Evolutionary conservation across 1,140 invertebrate species (phyloP).

Genomic region (Drosophila triauraria): DNA sequence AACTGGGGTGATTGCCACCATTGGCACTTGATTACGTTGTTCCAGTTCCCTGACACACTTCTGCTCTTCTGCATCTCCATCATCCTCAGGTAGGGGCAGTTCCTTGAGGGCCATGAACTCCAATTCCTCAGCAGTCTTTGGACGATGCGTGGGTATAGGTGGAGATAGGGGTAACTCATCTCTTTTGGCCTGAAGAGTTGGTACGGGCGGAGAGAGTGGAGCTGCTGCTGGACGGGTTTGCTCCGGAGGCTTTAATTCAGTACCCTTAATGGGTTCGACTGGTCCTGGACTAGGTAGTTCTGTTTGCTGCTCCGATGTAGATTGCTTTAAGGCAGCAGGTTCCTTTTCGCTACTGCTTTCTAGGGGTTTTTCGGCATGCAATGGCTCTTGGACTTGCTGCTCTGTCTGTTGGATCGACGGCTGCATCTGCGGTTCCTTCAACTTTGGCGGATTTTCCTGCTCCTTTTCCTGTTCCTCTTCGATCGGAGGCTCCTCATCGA

Average conservation of each 20-base stretch:
- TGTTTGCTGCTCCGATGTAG: neutral
- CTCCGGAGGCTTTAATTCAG: neutral
- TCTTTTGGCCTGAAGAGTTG: neutral
- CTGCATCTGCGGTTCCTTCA: neutral
- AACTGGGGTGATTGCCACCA: conserved; percentile 9
- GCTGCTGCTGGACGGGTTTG: conserved; percentile 1
- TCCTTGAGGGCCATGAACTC: conserved; percentile 13
- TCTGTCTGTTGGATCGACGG: neutral
- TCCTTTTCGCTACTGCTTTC: neutral
- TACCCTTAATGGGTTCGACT: neutral
- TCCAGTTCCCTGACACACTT: neutral
- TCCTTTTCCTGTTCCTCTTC: too few species aligned
- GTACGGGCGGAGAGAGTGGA: neutral
- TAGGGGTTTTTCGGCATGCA: neutral
- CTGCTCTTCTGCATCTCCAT: too few species aligned
- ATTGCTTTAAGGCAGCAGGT: neutral
- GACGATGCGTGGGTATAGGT: conserved; percentile 68
- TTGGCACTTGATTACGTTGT: neutral
- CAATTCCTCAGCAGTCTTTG: conserved; percentile 52
- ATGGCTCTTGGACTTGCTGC: neutral
- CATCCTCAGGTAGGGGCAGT: conserved; percentile 11
- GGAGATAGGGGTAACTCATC: conserved; percentile 25
- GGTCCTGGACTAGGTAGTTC: neutral
- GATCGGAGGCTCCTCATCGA: neutral
- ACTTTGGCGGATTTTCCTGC: neutral